Base-by-base conservation (phyloP, 2,888 invertebrate species). In the Aproaerema taeniolella region DNA sequence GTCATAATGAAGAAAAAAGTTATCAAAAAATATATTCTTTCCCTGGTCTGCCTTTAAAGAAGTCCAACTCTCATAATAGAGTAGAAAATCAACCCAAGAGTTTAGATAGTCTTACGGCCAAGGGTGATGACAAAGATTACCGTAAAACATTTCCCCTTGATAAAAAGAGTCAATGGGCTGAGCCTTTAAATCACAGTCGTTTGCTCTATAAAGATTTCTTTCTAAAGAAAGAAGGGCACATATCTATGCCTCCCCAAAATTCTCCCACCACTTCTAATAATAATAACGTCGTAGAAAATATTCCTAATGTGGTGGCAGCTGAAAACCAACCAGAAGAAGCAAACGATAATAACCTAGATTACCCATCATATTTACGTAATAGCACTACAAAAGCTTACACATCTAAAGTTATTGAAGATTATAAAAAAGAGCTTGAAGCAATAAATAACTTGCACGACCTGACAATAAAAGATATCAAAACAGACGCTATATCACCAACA, bases 341-440 rank as follows among this genome's bases (percentile, higher is more conserved):
- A 14, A 56, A 53, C 37, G 66, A 66, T 16, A 58, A 57, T n/a
- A n/a, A n/a, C n/a, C n/a, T 62, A 34, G 74, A 80, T 40, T 87
- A 87, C 52, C 87, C 87, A 9, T 53, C 74, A 2, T 87, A 88
- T 55, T 67, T 88, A 45, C 62, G 67, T 1, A 81, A 86, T 44
- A 87, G 82, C 49, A 71, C 69, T 24, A 81, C 79, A 15, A 88
- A 86, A 68, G 79, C 82, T 0, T 88, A 87, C 41, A 87, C 87
- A 3, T 86, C 87, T 11, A 82, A 83, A 61, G 87, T 88, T 2
- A 87, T 88, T 39, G 86, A 87, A 62, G 87, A 87, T 61, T 87
- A 87, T 45, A 87, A 82, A 58, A 83, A 74, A 50, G 87, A 87
- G 63, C 61, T 87, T 47, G 76, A 82, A 58, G 79, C 87, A 39